Conservation (phyloP, 2,888 invertebrate species). For the Ditula angustiorana region DNA sequence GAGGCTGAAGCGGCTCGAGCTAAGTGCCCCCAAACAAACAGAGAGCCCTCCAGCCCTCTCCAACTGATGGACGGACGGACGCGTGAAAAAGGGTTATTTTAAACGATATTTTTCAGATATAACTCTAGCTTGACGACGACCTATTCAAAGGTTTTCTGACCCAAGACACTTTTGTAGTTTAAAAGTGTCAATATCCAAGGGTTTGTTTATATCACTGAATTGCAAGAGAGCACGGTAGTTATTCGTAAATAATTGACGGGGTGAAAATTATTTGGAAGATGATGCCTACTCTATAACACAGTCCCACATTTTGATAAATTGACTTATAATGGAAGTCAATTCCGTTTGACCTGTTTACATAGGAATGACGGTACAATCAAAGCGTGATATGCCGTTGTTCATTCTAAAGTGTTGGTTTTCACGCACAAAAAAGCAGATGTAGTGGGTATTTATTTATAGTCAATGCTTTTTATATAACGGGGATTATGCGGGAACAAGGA, state of each 20-base stretch:
- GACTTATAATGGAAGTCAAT: background rate
- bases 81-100: constrained; percentile 47
- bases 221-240: background rate
- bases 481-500: background rate
- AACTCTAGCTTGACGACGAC: background rate
- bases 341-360: background rate
- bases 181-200: no score
- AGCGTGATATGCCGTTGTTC: background rate
- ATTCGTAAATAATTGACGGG: background rate
- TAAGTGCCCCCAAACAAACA: constrained; percentile 54
- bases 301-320: background rate
- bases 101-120: constrained; percentile 29
- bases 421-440: background rate
- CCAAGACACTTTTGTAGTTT: background rate
- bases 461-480: background rate
- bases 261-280: background rate
- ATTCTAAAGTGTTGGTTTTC: background rate
- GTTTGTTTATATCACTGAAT: no score
- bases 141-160: background rate
- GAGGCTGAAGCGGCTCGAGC: constrained; percentile 27
- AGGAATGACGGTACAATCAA: background rate
- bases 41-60: constrained; percentile 52
- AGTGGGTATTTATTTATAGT: background rate
- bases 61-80: constrained; percentile 52
- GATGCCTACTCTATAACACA: no score